These are phyloP conservation scores for Lytechinus variegatus DNA, from an alignment of 35 echinoderm and acorn worm species.

Conservation along the genomic window DNA sequence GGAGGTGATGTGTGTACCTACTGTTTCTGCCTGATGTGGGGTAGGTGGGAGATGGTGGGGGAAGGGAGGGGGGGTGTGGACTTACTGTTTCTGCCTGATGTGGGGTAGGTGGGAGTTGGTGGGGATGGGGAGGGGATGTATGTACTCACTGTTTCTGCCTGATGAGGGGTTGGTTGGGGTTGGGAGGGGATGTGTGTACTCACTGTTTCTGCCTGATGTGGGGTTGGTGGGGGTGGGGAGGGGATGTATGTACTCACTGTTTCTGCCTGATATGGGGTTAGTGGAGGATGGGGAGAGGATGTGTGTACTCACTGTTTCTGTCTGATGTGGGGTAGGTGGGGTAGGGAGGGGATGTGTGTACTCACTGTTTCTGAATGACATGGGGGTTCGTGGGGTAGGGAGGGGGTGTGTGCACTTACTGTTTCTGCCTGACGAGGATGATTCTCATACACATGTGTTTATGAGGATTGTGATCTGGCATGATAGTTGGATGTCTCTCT, in stretches of 20 bases:
- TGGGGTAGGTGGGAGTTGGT: too few species aligned
- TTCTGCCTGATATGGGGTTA: constrained; percentile 61
- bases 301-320: constrained; percentile 56
- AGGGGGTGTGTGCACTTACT: constrained; percentile 45
- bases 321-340: constrained; percentile 66
- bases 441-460: constrained; percentile 92
- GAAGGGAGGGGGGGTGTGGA: too few species aligned
- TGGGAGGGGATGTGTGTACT: neutral
- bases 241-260: constrained; percentile 52
- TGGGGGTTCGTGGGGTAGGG: neutral
- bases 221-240: too few species aligned
- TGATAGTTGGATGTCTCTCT: constrained; percentile 56
- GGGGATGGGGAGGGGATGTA: too few species aligned
- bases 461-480: constrained; percentile 70
- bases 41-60: too few species aligned
- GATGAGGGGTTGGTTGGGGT: too few species aligned
- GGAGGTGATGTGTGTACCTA: too few species aligned
- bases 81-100: too few species aligned
- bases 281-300: neutral
- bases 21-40: too few species aligned
- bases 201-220: constrained; percentile 66
- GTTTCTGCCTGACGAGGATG: constrained; percentile 67
- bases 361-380: constrained; percentile 68
- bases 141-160: too few species aligned
- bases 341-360: neutral